Evolutionary conservation across 2,797 vertebrate genomes (phyloP).

Genomic region (Yasuhikotakia modesta): DNA sequence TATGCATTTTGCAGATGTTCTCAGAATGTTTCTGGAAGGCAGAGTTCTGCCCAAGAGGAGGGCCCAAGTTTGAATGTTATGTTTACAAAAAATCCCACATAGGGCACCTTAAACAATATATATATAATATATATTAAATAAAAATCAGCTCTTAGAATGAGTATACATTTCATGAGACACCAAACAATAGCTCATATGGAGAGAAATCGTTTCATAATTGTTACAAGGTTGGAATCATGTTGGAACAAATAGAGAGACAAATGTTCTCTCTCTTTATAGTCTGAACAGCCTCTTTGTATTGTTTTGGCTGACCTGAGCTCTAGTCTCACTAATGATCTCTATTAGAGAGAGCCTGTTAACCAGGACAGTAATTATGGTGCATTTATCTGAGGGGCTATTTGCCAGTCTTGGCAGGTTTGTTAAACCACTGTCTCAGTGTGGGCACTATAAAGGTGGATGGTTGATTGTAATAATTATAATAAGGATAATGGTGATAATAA

Average conservation of each 20-base stretch:
- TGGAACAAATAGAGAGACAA: slow-evolving; percentile 22
- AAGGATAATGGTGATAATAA: slow-evolving; percentile 64
- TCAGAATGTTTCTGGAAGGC: too few relatives aligned
- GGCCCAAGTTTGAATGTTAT: too few relatives aligned
- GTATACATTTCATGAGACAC: too few relatives aligned
- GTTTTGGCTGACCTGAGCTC: slow-evolving; percentile 86
- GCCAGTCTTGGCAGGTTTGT: slow-evolving; percentile 86
- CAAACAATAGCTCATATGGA: too few relatives aligned
- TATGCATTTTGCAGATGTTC: too few relatives aligned
- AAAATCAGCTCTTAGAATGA: too few relatives aligned
- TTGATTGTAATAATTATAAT: slow-evolving; percentile 66
- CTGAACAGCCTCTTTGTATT: slow-evolving; percentile 82
- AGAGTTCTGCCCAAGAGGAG: too few relatives aligned
- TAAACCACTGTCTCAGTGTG: slow-evolving; percentile 80
- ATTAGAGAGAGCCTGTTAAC: slow-evolving; percentile 87
- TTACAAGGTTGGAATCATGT: not conserved
- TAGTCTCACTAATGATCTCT: slow-evolving; percentile 90
- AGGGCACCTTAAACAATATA: too few relatives aligned
- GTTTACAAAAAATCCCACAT: too few relatives aligned
- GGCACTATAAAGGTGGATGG: slow-evolving; percentile 82
- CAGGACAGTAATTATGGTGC: slow-evolving; percentile 89
- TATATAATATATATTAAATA: too few relatives aligned
- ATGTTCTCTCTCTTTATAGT: slow-evolving; percentile 6
- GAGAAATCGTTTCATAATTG: not conserved
- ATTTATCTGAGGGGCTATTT: slow-evolving; percentile 92